A percentile compares a stretch with the other conserved stretches of the same genome.
Evolutionary conservation across 1,140 invertebrate genomes (phyloP).

Genomic region (Hylaeus volcanicus): DNA sequence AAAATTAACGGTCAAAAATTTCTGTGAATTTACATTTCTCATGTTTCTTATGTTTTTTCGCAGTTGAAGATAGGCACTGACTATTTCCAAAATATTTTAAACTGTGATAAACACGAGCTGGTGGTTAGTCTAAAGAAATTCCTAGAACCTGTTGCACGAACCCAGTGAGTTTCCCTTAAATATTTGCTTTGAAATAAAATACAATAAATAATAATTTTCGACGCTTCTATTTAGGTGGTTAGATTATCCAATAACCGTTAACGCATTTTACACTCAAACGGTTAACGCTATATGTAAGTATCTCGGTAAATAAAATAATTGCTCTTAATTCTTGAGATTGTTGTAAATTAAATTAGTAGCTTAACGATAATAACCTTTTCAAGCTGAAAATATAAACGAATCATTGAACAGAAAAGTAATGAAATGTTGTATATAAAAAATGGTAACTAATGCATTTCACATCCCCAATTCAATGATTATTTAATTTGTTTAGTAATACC

Average conservation of each 20-base stretch:
- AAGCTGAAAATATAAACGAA: no score
- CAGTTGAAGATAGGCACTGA: slow-evolving; percentile 53
- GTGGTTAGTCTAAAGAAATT: neutral
- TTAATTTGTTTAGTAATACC: slow-evolving; percentile 82
- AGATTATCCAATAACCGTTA: slow-evolving; percentile 83
- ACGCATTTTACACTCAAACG: slow-evolving; percentile 85
- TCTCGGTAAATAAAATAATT: neutral
- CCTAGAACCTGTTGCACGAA: neutral
- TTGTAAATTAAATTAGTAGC: no score
- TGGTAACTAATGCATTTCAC: no score
- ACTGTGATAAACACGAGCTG: slow-evolving; percentile 26
- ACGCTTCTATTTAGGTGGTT: slow-evolving; percentile 61
- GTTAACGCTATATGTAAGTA: slow-evolving; percentile 86
- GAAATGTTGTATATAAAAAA: no score
- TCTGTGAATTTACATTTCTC: no score
- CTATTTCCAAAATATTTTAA: slow-evolving; percentile 60
- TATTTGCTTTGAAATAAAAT: neutral
- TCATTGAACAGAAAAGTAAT: no score
- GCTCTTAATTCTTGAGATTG: no score
- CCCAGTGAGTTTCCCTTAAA: neutral
- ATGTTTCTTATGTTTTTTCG: neutral
- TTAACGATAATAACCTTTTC: no score
- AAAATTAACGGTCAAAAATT: neutral
- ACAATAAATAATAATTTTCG: neutral
- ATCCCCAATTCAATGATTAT: neutral